Base-by-base conservation (phyloP, 1,140 invertebrate species). In the Drosophila dunni region DNA sequence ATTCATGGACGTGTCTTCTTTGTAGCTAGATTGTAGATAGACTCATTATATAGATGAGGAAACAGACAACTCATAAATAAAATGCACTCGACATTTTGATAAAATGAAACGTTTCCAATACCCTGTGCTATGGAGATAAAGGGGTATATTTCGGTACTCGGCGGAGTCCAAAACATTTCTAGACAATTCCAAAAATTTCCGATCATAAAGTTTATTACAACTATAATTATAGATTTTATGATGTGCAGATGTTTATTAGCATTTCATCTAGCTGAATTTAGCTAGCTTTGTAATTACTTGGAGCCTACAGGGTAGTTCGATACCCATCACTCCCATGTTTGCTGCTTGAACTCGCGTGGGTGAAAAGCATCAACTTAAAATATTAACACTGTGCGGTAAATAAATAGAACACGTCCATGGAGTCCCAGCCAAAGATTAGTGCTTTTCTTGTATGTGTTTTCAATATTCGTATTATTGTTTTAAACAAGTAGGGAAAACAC, bases 51-150 rank as follows among this genome's bases (percentile, higher is more conserved):
- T 56, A 62, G 17, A 63, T 65, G 24, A 72, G 72, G 82, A 69
- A 78, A 69, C 48, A 51, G 48, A 46, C 53, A 36, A 42, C 34
- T 45, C 62, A 75, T 85, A 79, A 85, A 82, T 85, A 70, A 76
- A 76, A 85, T 85, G 79, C 82, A 86, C 78, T 79, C 67, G 71
- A 79, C 71, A 79, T 78, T 75, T 65, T 62, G 70, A 81, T 75
- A 65, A 85, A 68, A 68, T 38, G 68, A 81, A 78, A 75, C 78
- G 64, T 69, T 78, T 71, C 24, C 54, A 29, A 13, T 81, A 61
- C 42, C 40, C 56, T 46, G 0, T 40, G 15, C 2, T n/a, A 20
- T 1, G 0, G 9, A 9, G 24, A 9, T 13, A 10, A 34, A 11
- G 1, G 64, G 70, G 70, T 61, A 61, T 45, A 45, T 48, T 45